Base-by-base conservation (phyloP, 2,113 vertebrate genomes). In the Siniperca knerii region DNA sequence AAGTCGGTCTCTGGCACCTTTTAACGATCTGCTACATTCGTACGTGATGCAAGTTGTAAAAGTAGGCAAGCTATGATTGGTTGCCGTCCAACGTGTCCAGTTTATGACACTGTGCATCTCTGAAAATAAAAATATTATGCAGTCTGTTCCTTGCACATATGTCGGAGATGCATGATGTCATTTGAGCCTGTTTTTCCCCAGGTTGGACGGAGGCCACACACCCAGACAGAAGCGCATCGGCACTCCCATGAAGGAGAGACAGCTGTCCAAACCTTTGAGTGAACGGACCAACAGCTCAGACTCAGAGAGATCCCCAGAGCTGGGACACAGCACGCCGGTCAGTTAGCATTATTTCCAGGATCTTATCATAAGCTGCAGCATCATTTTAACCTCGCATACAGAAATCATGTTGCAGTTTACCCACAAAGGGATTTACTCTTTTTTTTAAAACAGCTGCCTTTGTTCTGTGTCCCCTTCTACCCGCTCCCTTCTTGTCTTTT, bases 271-370 rank as follows among this genome's bases (percentile, higher is more conserved):
- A 84, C 96, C 97, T 0, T 92, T 97, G 84, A 97, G 96, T 0
- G 97, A 98, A 74, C 94, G 97, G 15, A 96, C 96, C 89, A 97
- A 98, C 95, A 97, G 97, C 92, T 97, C 97, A 0, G 97, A 98
- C 94, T 97, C 97, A 0, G 97, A 98, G 90, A 92, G 97, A 20
- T 97, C 97, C 0, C 96, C 97, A 0, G 97, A 98, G 80, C 92
- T 97, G 66, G 95, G 95, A 9, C 97, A 97, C 86, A 95, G 93
- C 87, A 94, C 97, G 0, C 97, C 97, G 96, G 97, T 98, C 85
- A 13, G 4, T 52, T 6, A 2, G 16, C 46, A 15, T 20, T 57
- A 6, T 81, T 40, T 46, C 46, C 21, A 0, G 44, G 61, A 55
- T 84, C 50, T 73, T 8, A 35, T 55, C 13, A 10, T 18, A 13